Percentiles rank a stretch among this genome's conserved stretches.
phyloP scores from a whole-genome alignment of 2,797 vertebrate genomes.

The Holocentrus rufus region DNA sequence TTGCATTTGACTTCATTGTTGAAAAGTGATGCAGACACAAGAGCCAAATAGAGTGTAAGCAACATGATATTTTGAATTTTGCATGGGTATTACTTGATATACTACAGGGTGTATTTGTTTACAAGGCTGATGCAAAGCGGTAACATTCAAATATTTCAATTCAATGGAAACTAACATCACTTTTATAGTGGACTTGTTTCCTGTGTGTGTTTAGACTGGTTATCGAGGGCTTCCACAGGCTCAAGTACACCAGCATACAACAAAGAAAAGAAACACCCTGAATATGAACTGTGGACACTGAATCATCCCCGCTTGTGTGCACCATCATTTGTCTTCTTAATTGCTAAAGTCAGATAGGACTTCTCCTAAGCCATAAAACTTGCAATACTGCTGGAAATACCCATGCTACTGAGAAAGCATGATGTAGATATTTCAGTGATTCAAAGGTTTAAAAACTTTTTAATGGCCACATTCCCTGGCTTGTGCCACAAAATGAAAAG shows the following conservation, averaged over 20 bases:
- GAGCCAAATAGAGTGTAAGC: slow-evolving; percentile 12
- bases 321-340: slow-evolving; percentile 46
- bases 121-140: slow-evolving; percentile 31
- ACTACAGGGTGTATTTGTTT: slow-evolving; percentile 40
- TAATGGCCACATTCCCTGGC: neutral
- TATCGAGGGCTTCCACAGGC: slow-evolving; percentile 4
- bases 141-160: no score
- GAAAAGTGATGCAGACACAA: slow-evolving; percentile 15
- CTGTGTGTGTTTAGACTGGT: slow-evolving; percentile 33
- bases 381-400: slow-evolving; percentile 32
- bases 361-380: slow-evolving; percentile 34
- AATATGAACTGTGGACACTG: slow-evolving; percentile 31
- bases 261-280: neutral
- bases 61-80: slow-evolving; percentile 41
- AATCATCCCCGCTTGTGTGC: slow-evolving; percentile 34
- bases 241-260: slow-evolving; percentile 28
- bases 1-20: slow-evolving; percentile 30
- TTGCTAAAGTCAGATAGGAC: slow-evolving; percentile 43
- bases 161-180: slow-evolving; percentile 20
- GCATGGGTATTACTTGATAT: slow-evolving; percentile 29
- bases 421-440: slow-evolving; percentile 18
- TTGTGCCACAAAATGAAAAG: neutral
- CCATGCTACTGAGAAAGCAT: slow-evolving; percentile 27
- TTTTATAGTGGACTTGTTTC: slow-evolving; percentile 23
- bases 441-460: slow-evolving; percentile 9